These are phyloP conservation scores for Tetheella fluctuosa DNA, from an alignment of 2,888 invertebrate species.

Conservation along the genomic window DNA sequence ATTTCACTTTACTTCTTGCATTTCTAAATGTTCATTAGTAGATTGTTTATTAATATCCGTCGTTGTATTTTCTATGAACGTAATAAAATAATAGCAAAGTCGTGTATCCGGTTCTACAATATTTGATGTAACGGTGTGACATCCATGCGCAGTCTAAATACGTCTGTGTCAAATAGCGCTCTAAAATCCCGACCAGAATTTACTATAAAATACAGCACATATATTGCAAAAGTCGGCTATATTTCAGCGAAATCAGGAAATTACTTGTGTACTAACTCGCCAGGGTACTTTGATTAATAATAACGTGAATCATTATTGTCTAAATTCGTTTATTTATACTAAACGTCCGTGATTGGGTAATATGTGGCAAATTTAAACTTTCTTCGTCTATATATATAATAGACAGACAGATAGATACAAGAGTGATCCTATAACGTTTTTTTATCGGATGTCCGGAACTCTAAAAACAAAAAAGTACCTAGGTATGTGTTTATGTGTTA, in stretches of 20 bases:
- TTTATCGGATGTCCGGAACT: no score
- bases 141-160: neutral
- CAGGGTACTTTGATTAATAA: no score
- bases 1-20: no score
- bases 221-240: neutral
- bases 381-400: no score
- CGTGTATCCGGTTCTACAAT: neutral
- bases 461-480: no score
- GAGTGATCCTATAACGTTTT: no score
- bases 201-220: neutral
- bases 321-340: no score
- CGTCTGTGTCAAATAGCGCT: neutral
- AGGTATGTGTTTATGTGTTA: neutral
- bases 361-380: no score
- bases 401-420: no score
- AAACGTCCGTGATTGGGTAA: no score
- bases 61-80: neutral
- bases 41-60: neutral
- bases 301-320: no score
- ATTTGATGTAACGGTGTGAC: neutral
- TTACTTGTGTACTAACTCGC: neutral
- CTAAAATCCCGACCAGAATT: neutral
- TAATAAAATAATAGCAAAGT: neutral
- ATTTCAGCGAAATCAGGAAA: neutral
- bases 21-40: no score